phyloP scores from a whole-genome alignment of 2,888 invertebrate genomes.

The Monopis laevigella region DNA sequence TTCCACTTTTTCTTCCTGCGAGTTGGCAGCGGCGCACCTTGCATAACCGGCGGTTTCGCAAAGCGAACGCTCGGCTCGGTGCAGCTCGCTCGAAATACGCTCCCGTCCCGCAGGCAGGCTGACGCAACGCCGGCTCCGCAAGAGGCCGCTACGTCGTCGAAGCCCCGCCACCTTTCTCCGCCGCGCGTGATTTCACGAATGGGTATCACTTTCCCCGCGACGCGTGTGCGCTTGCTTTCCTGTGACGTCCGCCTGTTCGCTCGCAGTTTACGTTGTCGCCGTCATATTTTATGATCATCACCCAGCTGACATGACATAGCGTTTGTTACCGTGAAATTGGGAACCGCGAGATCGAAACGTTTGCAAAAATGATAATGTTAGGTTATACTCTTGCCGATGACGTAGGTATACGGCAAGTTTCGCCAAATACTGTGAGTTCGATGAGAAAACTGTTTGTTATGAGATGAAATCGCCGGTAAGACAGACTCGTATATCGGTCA shows the following conservation, averaged over 20 bases:
- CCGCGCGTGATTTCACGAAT: constrained; percentile 42
- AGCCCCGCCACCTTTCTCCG: constrained; percentile 38
- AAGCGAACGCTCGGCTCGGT: constrained; percentile 40
- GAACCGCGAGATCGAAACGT: no score
- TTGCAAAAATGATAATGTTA: background rate
- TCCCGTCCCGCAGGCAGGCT: constrained; percentile 34
- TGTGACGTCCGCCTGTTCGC: constrained; percentile 5
- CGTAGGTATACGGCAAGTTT: no score
- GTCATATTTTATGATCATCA: background rate
- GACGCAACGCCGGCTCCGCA: constrained; percentile 19
- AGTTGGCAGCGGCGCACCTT: constrained; percentile 65
- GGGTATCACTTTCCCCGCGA: constrained; percentile 47
- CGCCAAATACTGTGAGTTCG: background rate
- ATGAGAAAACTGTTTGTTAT: constrained; percentile 1
- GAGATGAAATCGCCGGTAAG: constrained; percentile 2
- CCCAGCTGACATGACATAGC: constrained; percentile 1
- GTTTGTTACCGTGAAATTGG: background rate
- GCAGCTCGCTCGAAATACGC: constrained; percentile 59
- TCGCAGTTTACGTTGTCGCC: background rate
- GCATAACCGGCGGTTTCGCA: constrained; percentile 65
- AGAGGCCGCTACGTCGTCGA: constrained; percentile 27
- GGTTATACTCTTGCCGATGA: no score
- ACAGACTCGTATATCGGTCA: constrained; percentile 13
- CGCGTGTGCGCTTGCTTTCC: constrained; percentile 42
- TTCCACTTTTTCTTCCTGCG: constrained; percentile 68